Conservation (phyloP, 2,888 invertebrate species). For the Habrosyne pyritoides region DNA sequence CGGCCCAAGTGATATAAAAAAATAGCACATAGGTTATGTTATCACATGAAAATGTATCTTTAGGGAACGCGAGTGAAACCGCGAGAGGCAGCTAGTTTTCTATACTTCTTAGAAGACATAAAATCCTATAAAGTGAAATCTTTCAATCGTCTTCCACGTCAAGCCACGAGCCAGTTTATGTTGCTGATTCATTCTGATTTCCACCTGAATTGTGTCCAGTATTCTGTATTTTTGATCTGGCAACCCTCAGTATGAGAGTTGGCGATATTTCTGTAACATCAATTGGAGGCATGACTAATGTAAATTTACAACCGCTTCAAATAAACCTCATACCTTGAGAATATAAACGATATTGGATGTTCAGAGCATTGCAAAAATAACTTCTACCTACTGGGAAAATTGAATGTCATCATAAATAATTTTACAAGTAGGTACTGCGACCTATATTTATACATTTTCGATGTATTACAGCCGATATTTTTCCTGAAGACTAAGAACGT, state of each 20-base stretch:
- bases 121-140: too few species aligned
- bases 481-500: too few species aligned
- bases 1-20: too few species aligned
- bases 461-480: too few species aligned
- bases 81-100: too few species aligned
- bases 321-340: not conserved
- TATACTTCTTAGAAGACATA: too few species aligned
- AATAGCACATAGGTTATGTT: too few species aligned
- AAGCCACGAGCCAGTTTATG: not conserved
- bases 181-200: not conserved
- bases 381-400: conserved; percentile 15
- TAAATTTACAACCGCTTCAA: not conserved
- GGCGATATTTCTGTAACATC: not conserved
- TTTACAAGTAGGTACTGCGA: too few species aligned
- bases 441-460: not conserved
- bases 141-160: not conserved
- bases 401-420: not conserved
- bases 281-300: not conserved
- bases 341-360: not conserved
- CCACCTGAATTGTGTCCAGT: not conserved
- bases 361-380: conserved; percentile 20
- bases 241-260: not conserved
- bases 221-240: not conserved
- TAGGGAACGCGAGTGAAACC: too few species aligned
- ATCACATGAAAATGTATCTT: too few species aligned